These are phyloP conservation scores for Arizona elegans DNA, from an alignment of 2,113 vertebrate genomes.

Conservation along the genomic window DNA sequence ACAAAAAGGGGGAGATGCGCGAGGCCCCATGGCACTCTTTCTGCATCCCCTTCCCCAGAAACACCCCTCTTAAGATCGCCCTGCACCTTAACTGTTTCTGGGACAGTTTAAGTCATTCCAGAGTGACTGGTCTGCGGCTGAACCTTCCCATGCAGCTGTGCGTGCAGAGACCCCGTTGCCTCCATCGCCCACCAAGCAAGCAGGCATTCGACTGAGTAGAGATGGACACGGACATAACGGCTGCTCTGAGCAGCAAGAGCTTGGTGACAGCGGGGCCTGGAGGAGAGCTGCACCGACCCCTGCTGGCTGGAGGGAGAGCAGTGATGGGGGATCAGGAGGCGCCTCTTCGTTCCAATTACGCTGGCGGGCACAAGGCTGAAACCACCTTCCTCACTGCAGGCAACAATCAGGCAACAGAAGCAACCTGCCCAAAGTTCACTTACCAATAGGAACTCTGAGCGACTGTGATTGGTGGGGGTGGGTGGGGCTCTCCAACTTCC, in stretches of 20 bases:
- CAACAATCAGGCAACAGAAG: background rate
- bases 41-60: background rate
- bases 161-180: background rate
- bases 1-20: background rate
- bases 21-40: background rate
- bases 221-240: background rate
- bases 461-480: background rate
- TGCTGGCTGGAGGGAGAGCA: background rate
- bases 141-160: conserved; percentile 10
- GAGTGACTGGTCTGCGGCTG: background rate
- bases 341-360: background rate
- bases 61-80: background rate
- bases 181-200: background rate
- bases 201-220: background rate
- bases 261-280: background rate
- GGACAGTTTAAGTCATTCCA: background rate
- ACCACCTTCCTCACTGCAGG: background rate
- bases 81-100: background rate
- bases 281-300: no score
- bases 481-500: background rate
- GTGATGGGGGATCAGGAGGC: background rate
- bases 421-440: no score
- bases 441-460: background rate
- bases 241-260: background rate
- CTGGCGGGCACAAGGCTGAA: background rate